phyloP scores from a whole-genome alignment of 2,888 invertebrate genomes.

The Galeruca laticollis region DNA sequence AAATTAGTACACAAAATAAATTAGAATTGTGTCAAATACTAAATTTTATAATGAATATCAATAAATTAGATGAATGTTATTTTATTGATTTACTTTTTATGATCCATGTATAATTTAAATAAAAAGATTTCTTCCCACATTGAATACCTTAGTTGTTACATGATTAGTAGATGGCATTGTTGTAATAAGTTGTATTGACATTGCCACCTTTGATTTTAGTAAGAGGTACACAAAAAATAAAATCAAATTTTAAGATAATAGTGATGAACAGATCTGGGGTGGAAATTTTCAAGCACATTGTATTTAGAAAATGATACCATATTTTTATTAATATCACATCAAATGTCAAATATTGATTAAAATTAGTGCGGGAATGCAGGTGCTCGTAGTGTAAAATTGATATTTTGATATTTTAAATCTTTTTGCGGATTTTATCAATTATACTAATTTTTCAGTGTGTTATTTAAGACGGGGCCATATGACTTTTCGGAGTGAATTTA shows the following conservation, averaged over 20 bases:
- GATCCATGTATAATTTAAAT: no score
- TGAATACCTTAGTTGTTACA: neutral
- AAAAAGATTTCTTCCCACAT: neutral
- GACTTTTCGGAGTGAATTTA: conserved; percentile 21
- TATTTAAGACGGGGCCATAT: conserved; percentile 10
- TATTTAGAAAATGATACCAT: neutral
- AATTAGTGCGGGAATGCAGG: conserved; percentile 27
- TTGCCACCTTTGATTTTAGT: conserved; percentile 45
- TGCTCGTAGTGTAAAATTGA: conserved; percentile 37
- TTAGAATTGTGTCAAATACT: neutral
- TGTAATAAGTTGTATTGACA: conserved; percentile 28
- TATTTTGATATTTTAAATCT: conserved; percentile 38
- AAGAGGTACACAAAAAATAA: conserved; percentile 42
- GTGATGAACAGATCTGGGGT: conserved; percentile 32
- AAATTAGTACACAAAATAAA: neutral
- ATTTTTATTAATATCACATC: neutral
- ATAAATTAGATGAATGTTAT: no score
- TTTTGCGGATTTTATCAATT: conserved; percentile 20
- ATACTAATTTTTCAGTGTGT: conserved; percentile 19
- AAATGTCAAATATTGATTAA: conserved; percentile 28
- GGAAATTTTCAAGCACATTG: conserved; percentile 17
- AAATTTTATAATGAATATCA: no score
- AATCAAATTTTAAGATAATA: conserved; percentile 37
- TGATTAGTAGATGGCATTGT: conserved; percentile 6
- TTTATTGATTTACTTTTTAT: no score